These are phyloP conservation scores for Chloropsis cyanopogon DNA, from an alignment of 2,113 vertebrate species.

Conservation along the genomic window DNA sequence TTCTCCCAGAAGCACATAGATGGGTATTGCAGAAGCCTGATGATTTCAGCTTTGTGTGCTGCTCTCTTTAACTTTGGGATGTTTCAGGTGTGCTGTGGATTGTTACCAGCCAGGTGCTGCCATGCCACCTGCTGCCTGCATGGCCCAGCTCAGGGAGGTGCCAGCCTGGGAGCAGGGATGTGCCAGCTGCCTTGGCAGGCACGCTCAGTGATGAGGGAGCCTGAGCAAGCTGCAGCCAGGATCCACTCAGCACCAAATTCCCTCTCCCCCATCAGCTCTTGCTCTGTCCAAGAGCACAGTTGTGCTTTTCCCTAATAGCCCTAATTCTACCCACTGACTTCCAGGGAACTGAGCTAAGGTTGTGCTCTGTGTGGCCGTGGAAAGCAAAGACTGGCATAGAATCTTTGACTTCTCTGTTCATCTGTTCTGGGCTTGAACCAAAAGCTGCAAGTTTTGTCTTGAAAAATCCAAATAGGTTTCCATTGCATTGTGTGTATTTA, in stretches of 20 bases:
- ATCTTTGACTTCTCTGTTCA: neutral
- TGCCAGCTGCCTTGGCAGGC: slow-evolving; percentile 3
- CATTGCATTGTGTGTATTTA: neutral
- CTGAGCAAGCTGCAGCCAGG: neutral
- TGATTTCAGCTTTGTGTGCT: neutral
- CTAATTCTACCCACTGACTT: neutral
- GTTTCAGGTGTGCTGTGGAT: neutral
- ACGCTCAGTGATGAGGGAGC: neutral
- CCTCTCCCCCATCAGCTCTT: slow-evolving; percentile 54
- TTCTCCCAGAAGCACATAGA: neutral
- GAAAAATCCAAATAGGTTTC: neutral
- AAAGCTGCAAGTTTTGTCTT: neutral
- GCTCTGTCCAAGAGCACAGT: slow-evolving; percentile 1
- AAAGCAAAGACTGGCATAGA: neutral
- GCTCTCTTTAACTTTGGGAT: neutral
- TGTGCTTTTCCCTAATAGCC: neutral
- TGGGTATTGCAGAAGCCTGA: neutral
- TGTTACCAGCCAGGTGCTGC: neutral
- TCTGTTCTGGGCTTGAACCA: neutral
- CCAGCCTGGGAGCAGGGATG: neutral
- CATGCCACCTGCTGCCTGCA: slow-evolving; percentile 11
- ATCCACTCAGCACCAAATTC: neutral
- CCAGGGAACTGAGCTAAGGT: slow-evolving; percentile 1
- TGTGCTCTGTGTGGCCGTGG: neutral
- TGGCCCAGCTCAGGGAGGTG: neutral